Percentiles rank a stretch among this genome's conserved stretches.
phyloP scores from a whole-genome alignment of 2,113 vertebrate genomes.

The Xiphias gladius region DNA sequence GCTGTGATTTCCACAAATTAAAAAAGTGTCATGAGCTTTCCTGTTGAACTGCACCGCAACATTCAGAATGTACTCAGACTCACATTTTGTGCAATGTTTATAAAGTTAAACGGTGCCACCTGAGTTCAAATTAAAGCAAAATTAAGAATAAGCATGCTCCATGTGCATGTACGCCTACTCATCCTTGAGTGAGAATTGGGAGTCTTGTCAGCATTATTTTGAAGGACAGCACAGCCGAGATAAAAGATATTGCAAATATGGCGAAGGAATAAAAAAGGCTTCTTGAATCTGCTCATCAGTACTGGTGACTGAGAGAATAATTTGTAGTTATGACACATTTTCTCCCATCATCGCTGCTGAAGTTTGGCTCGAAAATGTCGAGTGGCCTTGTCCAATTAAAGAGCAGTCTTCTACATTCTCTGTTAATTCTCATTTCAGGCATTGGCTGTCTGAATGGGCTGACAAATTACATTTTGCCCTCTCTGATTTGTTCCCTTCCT shows the following conservation, averaged over 20 bases:
- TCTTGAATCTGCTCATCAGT: conserved; percentile 56
- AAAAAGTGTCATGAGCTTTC: background rate
- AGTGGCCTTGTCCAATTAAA: conserved; percentile 82
- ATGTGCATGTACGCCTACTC: background rate
- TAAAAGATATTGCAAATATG: conserved; percentile 52
- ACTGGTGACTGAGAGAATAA: conserved; percentile 50
- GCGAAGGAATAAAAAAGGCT: conserved; percentile 24
- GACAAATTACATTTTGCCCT: conserved; percentile 83
- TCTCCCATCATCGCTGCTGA: conserved; percentile 55
- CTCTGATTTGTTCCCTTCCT: conserved; percentile 73
- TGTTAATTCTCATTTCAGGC: conserved; percentile 77
- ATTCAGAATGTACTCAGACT: background rate
- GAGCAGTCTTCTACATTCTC: conserved; percentile 70
- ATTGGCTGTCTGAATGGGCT: conserved; percentile 76
- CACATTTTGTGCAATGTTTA: background rate
- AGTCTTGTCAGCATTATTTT: conserved; percentile 24
- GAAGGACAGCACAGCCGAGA: conserved; percentile 15
- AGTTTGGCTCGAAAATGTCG: conserved; percentile 79
- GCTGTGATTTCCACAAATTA: background rate
- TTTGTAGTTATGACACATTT: conserved; percentile 75
- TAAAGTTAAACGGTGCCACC: background rate
- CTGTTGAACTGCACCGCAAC: background rate
- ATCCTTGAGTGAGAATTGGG: background rate
- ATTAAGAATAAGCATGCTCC: background rate
- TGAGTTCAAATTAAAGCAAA: conserved; percentile 22